Conservation (phyloP, 2,888 invertebrate genomes). For the Clusia tigrina region DNA sequence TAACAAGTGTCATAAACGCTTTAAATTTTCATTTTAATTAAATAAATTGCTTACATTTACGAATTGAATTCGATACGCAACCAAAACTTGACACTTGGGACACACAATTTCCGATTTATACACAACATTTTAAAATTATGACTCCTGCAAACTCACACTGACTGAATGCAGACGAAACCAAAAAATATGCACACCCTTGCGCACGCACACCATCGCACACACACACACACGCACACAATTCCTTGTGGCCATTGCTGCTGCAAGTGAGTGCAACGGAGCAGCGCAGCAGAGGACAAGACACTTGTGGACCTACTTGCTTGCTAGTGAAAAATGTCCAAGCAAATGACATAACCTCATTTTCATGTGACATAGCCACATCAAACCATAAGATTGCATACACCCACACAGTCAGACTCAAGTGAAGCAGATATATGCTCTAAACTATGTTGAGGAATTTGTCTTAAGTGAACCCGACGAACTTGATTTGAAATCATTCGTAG, state of each 20-base stretch:
- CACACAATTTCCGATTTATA: too few relatives aligned
- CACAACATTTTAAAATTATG: too few relatives aligned
- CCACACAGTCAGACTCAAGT: background rate
- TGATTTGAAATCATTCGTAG: too few relatives aligned
- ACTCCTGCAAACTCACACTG: too few relatives aligned
- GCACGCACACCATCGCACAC: background rate
- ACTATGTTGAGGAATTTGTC: too few relatives aligned
- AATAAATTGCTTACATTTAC: background rate
- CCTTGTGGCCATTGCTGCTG: background rate
- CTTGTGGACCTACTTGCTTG: background rate
- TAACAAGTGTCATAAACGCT: background rate
- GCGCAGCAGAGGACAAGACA: background rate
- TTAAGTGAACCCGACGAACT: too few relatives aligned
- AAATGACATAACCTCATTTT: constrained; percentile 51
- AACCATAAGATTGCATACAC: background rate
- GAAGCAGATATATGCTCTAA: too few relatives aligned
- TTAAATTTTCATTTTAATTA: background rate
- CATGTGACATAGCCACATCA: constrained; percentile 37
- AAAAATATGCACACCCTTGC: background rate
- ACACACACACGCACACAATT: background rate
- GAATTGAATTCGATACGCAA: too few relatives aligned
- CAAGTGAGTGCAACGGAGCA: background rate
- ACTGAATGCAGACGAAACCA: too few relatives aligned
- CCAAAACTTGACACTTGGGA: too few relatives aligned
- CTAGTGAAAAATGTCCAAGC: constrained; percentile 39